These are phyloP conservation scores for Cyphotilapia sp. DNA, from an alignment of 2,113 vertebrate species.

Conservation along the genomic window DNA sequence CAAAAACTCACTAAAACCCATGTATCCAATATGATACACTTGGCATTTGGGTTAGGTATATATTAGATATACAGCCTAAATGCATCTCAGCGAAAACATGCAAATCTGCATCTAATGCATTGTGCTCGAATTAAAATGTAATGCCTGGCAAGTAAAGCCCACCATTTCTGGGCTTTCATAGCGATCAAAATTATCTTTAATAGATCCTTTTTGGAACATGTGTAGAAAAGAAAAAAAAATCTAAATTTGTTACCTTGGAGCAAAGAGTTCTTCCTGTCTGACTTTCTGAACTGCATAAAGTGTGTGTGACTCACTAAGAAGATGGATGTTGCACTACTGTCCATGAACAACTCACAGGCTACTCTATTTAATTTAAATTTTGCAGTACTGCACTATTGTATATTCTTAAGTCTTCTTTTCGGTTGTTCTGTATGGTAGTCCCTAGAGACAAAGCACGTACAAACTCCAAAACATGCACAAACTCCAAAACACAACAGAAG, in stretches of 20 bases:
- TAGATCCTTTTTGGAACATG: neutral
- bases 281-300: neutral
- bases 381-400: neutral
- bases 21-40: neutral
- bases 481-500: neutral
- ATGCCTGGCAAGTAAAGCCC: neutral
- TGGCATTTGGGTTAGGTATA: neutral
- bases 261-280: neutral
- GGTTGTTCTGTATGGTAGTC: neutral
- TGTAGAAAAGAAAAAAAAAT: neutral
- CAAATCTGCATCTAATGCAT: neutral
- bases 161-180: neutral
- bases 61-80: neutral
- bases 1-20: neutral
- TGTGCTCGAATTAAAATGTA: neutral
- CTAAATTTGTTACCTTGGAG: neutral
- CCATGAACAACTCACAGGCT: neutral
- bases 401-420: neutral
- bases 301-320: neutral
- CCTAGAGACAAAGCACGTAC: neutral
- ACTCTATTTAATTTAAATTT: neutral
- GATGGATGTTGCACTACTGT: neutral
- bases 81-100: neutral
- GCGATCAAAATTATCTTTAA: neutral
- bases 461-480: neutral